Evolutionary conservation across 2,797 vertebrate species (phyloP), one percentile per base, ranked within the genome.

Genomic region (Siniperca obscura): DNA sequence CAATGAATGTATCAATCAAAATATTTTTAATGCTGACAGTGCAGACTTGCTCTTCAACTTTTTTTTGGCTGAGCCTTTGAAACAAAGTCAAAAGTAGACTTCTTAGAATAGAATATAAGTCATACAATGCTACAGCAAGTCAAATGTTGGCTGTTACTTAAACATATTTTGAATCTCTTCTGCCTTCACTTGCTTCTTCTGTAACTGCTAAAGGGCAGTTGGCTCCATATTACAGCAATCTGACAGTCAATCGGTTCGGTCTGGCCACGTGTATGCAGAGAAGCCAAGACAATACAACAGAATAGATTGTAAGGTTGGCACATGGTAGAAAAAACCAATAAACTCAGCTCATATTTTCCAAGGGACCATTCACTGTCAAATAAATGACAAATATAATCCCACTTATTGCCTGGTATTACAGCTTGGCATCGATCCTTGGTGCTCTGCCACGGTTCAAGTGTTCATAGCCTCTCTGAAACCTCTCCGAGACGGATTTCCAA

Each of bases 281-380:
- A 76, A 46, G 71, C 68, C 70, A 67, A 87, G 68, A 56, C 61
- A 68, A 79, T 87, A 84, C n/a, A 85, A 78, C 50, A 72, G 17
- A 82, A 83, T 64, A 67, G 76, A 88, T 70, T 85, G 74, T 59
- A 61, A 62, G 56, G 74, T 77, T 91, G 92, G 90, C 92, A 88
- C 80, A 55, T 34, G 8, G 27, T 14, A 60, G 78, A 87, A 70
- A 88, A 87, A 85, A 79, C 82, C 87, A 89, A 90, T 93, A 90
- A 90, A 89, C 72, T 74, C 38, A 30, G 80, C 82, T 82, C 79
- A 83, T 83, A 90, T 91, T 90, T 92, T 93, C 78, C 77, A 71
- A 82, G 86, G 83, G 85, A 84, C 81, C 83, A 78, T 88, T 93
- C 68, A 34, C 85, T 92, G 89, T 91, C 90, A 92, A 91, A 91